Evolutionary conservation across 2,113 vertebrate genomes (phyloP).

Genomic region (Planiliza haematocheilus): DNA sequence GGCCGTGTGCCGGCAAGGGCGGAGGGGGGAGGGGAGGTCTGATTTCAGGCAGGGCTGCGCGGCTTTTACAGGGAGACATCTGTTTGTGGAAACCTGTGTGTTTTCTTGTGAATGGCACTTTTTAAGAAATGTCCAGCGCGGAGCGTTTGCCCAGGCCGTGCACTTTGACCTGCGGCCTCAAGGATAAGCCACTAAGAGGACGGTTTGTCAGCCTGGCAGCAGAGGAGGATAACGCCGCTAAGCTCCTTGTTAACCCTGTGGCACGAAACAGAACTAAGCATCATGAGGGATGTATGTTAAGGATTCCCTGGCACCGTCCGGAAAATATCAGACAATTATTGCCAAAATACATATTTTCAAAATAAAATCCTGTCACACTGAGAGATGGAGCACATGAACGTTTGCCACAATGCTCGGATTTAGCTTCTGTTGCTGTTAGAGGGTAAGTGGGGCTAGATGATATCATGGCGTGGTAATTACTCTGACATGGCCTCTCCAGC

Average conservation of each 20-base stretch:
- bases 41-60: slow-evolving; percentile 14
- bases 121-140: background rate
- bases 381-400: slow-evolving; percentile 27
- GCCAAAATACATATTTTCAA: slow-evolving; percentile 4
- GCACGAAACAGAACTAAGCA: slow-evolving; percentile 48
- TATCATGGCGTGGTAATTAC: slow-evolving; percentile 72
- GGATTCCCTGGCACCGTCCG: slow-evolving; percentile 13
- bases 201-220: slow-evolving; percentile 44
- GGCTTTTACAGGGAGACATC: slow-evolving; percentile 30
- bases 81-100: slow-evolving; percentile 7
- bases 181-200: slow-evolving; percentile 58
- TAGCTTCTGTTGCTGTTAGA: slow-evolving; percentile 40
- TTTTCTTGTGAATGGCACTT: slow-evolving; percentile 28
- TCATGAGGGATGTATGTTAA: slow-evolving; percentile 9
- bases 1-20: slow-evolving; percentile 10
- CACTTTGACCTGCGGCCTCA: slow-evolving; percentile 57
- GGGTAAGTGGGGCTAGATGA: slow-evolving; percentile 63
- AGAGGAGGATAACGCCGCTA: slow-evolving; percentile 68
- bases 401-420: slow-evolving; percentile 21
- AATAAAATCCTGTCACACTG: slow-evolving; percentile 39
- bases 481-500: slow-evolving; percentile 62
- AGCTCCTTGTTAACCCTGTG: slow-evolving; percentile 68
- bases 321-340: slow-evolving; percentile 16
- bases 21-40: background rate
- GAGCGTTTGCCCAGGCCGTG: slow-evolving; percentile 4